Conservation (phyloP, 2,888 invertebrate genomes). For the Corbicula japonica region DNA sequence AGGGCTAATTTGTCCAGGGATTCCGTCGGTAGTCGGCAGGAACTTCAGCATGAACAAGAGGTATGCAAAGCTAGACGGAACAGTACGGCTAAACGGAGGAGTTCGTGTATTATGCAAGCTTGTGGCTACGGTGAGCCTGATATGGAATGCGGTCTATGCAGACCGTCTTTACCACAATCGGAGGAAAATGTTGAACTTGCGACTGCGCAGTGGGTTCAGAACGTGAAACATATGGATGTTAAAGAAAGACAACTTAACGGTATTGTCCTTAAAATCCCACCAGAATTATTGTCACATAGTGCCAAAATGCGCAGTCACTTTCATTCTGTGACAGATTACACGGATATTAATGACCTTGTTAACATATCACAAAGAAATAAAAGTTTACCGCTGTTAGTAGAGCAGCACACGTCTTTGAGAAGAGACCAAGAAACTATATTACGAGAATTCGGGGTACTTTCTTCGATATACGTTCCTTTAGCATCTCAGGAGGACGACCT, state of each 20-base stretch:
- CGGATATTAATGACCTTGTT: constrained; percentile 43
- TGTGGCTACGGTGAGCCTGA: constrained; percentile 1
- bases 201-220: constrained; percentile 74
- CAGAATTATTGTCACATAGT: constrained; percentile 57
- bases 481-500: constrained; percentile 46
- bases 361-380: constrained; percentile 60
- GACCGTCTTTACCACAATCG: constrained; percentile 48
- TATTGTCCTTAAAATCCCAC: constrained; percentile 62
- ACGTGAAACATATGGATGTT: constrained; percentile 62
- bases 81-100: background rate
- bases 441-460: constrained; percentile 1
- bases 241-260: constrained; percentile 62
- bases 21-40: constrained; percentile 1
- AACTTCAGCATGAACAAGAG: background rate
- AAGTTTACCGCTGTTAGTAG: constrained; percentile 60
- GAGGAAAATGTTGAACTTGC: constrained; percentile 63
- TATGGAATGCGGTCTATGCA: background rate
- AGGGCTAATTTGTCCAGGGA: constrained; percentile 34
- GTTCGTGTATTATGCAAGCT: constrained; percentile 14
- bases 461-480: constrained; percentile 37
- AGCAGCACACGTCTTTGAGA: constrained; percentile 41
- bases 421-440: constrained; percentile 47
- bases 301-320: constrained; percentile 60
- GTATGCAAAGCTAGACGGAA: background rate
- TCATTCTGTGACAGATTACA: constrained; percentile 62